These are phyloP conservation scores for Drosophila atroscutellata DNA, from an alignment of 2,888 invertebrate species.

Conservation along the genomic window DNA sequence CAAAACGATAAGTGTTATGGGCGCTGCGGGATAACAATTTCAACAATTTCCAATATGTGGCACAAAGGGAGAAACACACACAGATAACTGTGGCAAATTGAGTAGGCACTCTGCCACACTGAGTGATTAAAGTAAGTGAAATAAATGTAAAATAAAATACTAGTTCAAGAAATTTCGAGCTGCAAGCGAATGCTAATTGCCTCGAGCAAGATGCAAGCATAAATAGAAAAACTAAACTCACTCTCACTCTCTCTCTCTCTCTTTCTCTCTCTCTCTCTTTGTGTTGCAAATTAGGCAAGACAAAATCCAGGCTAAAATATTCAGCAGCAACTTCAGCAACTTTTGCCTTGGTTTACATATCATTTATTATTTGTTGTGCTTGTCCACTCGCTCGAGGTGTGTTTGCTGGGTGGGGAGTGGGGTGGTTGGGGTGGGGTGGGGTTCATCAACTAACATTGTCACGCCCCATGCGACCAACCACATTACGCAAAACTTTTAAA, in stretches of 20 bases:
- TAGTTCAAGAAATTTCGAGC: not conserved
- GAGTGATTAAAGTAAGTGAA: not conserved
- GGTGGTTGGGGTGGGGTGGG: conserved; percentile 16
- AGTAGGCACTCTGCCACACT: not conserved
- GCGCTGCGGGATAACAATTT: conserved; percentile 53
- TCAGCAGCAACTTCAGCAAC: conserved; percentile 54
- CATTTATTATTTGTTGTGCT: conserved; percentile 71
- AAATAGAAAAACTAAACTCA: not conserved
- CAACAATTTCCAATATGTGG: conserved; percentile 46
- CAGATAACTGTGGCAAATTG: conserved; percentile 32
- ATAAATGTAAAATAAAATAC: not conserved
- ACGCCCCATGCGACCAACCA: conserved; percentile 48
- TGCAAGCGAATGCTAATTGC: not conserved
- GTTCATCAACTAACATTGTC: conserved; percentile 56
- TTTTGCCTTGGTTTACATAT: conserved; percentile 76
- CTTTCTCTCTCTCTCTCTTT: not conserved
- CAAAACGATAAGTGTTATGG: conserved; percentile 63
- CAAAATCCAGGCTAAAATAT: conserved; percentile 44
- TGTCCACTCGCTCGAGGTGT: conserved; percentile 60
- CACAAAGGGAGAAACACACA: conserved; percentile 30
- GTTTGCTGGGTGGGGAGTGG: conserved; percentile 9
- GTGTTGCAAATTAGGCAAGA: not conserved
- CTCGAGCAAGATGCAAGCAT: not conserved
- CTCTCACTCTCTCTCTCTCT: not conserved
- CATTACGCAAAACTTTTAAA: conserved; percentile 74